Conservation (phyloP, 2,888 invertebrate genomes). For the Poecilus cupreus region DNA sequence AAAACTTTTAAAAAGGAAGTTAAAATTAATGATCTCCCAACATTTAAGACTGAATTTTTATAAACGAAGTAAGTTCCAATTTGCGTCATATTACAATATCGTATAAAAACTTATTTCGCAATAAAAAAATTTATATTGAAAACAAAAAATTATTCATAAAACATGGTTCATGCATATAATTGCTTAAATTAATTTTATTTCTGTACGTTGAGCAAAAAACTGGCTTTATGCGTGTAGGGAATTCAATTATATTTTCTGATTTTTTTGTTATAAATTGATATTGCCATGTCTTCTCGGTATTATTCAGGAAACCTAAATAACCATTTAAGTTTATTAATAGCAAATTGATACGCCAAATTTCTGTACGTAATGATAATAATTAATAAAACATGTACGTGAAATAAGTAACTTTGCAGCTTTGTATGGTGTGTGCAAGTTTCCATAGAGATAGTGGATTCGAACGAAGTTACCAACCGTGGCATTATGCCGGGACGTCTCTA, state of each 20-base stretch:
- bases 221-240: background rate
- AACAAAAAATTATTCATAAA: background rate
- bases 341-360: too few species aligned
- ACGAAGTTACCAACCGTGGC: too few species aligned
- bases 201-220: background rate
- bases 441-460: too few species aligned
- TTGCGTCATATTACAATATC: conserved; percentile 2
- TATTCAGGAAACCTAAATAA: too few species aligned
- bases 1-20: conserved; percentile 1
- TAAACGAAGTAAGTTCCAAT: conserved; percentile 8
- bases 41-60: conserved; percentile 8
- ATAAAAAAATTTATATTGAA: background rate
- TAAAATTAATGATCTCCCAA: conserved; percentile 2
- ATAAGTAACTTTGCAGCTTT: too few species aligned
- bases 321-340: too few species aligned
- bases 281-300: too few species aligned
- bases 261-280: background rate
- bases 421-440: too few species aligned
- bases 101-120: background rate
- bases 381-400: too few species aligned
- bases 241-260: background rate
- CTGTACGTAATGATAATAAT: too few species aligned
- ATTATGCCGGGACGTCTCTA: too few species aligned
- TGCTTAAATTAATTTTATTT: background rate
- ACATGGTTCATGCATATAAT: background rate